A percentile compares a stretch with the other conserved stretches of the same genome.
phyloP scores from a whole-genome alignment of 2,113 vertebrate genomes.

The Menidia beryllina region DNA sequence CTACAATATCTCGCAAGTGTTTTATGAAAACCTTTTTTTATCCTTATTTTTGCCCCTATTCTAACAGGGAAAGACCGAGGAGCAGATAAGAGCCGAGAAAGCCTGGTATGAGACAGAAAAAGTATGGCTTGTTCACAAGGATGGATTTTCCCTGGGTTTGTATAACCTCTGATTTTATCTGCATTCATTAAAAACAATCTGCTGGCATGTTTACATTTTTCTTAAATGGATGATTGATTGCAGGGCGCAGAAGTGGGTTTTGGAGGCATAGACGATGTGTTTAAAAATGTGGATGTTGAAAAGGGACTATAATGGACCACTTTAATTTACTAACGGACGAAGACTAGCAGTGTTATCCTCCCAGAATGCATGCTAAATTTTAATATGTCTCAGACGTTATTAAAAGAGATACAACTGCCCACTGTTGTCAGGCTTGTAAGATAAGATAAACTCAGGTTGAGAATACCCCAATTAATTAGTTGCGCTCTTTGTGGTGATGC shows the following conservation, averaged over 20 bases:
- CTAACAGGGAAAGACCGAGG: conserved; percentile 90
- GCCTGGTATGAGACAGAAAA: conserved; percentile 94
- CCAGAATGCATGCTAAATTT: conserved; percentile 21
- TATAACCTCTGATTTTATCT: conserved; percentile 15
- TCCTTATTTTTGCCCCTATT: conserved; percentile 5
- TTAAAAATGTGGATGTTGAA: conserved; percentile 21
- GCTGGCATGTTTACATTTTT: too few species aligned
- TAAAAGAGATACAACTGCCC: conserved; percentile 29
- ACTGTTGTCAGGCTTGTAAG: conserved; percentile 29
- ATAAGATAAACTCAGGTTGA: conserved; percentile 30
- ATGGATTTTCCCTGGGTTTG: conserved; percentile 95
- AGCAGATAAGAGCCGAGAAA: conserved; percentile 90
- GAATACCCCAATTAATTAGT: conserved; percentile 45
- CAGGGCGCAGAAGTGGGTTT: conserved; percentile 1
- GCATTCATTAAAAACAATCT: too few species aligned
- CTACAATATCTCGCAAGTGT: neutral
- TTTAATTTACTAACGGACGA: conserved; percentile 5
- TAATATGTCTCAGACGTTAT: conserved; percentile 34
- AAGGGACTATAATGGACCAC: neutral
- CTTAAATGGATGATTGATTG: conserved; percentile 1
- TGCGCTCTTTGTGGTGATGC: conserved; percentile 39
- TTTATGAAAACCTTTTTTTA: neutral
- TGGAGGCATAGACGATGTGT: conserved; percentile 19
- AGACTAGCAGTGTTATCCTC: conserved; percentile 13
- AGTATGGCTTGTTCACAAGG: conserved; percentile 97